Evolutionary conservation across 2,888 invertebrate species (phyloP).

Genomic region (Pseudanteris insignis): DNA sequence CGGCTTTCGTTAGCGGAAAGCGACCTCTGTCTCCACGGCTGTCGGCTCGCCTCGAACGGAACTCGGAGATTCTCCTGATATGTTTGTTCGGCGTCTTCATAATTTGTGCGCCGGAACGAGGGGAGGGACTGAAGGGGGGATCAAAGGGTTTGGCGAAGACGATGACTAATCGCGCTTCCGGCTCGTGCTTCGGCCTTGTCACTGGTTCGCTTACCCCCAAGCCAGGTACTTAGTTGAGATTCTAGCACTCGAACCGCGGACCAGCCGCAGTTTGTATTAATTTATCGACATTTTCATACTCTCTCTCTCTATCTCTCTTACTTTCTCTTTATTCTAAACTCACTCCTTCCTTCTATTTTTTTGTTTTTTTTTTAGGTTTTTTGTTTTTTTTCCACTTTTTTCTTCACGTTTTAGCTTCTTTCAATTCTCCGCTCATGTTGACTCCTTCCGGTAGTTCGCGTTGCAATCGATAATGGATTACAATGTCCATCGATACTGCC

Average conservation of each 20-base stretch:
- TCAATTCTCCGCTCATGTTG: conserved; percentile 12
- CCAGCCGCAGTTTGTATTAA: conserved; percentile 25
- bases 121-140: neutral
- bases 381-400: conserved; percentile 10
- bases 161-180: conserved; percentile 30
- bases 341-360: neutral
- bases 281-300: conserved; percentile 4
- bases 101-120: neutral
- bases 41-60: conserved; percentile 12
- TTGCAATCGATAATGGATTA: conserved; percentile 2
- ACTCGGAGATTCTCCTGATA: conserved; percentile 35
- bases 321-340: conserved; percentile 7
- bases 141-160: conserved; percentile 1
- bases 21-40: conserved; percentile 25
- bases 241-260: conserved; percentile 35
- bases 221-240: conserved; percentile 41
- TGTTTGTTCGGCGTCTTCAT: conserved; percentile 22
- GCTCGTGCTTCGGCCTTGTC: conserved; percentile 34
- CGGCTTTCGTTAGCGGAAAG: conserved; percentile 12
- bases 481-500: no score
- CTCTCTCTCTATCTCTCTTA: conserved; percentile 2
- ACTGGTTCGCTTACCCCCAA: conserved; percentile 31
- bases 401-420: conserved; percentile 1
- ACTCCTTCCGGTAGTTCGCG: conserved; percentile 10
- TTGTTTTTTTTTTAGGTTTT: conserved; percentile 7